phyloP scores from a whole-genome alignment of 2,113 vertebrate genomes.

The Microtus ochrogaster region DNA sequence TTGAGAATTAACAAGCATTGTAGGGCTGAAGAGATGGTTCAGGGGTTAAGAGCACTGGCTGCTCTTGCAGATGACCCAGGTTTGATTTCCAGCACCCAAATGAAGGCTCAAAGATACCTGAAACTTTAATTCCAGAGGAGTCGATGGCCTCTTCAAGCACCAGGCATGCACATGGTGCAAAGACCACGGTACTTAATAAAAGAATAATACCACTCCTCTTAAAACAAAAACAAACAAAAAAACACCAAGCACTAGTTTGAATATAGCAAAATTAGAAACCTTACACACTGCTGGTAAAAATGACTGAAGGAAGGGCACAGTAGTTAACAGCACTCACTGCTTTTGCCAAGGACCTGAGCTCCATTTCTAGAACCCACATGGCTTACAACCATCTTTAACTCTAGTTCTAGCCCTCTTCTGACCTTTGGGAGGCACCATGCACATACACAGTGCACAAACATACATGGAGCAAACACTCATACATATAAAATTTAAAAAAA shows the following conservation, averaged over 20 bases:
- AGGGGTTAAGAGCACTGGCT: background rate
- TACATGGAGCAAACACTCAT: background rate
- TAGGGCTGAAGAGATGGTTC: background rate
- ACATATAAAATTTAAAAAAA: background rate
- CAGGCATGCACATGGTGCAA: background rate
- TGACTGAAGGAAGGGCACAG: background rate
- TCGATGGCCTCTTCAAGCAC: background rate
- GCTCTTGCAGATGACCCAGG: background rate
- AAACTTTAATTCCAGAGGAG: background rate
- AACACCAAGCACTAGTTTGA: background rate
- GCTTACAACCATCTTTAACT: background rate
- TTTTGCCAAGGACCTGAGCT: background rate
- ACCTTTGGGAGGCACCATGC: background rate
- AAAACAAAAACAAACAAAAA: background rate
- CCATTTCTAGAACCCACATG: background rate
- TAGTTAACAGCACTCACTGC: background rate
- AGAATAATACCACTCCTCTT: background rate
- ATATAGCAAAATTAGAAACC: constrained; percentile 14
- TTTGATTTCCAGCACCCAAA: background rate
- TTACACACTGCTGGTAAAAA: background rate
- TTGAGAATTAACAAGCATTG: background rate
- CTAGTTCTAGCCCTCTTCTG: background rate
- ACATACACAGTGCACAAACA: background rate
- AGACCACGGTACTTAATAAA: background rate
- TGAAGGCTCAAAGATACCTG: background rate